Conservation (phyloP, 2,113 vertebrate genomes). For the Clarias gariepinus region DNA sequence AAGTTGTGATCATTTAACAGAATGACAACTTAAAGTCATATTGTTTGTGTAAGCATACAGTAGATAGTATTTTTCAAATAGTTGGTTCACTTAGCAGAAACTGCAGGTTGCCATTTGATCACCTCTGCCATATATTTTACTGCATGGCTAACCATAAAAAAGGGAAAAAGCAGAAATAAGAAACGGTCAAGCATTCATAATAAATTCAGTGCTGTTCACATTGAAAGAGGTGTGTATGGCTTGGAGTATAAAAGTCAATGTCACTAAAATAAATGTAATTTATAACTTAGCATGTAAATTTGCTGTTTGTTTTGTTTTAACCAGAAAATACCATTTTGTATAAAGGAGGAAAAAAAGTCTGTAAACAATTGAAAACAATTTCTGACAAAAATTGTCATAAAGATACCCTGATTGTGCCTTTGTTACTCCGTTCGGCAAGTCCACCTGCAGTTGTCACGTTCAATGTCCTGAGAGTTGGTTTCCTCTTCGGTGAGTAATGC, state of each 20-base stretch:
- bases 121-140: background rate
- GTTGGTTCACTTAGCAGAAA: background rate
- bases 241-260: background rate
- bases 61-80: background rate
- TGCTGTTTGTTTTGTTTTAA: background rate
- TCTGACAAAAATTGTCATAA: constrained; percentile 19
- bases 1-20: too few relatives aligned
- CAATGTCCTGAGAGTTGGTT: constrained; percentile 24
- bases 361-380: constrained; percentile 5
- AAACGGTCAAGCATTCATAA: too few relatives aligned
- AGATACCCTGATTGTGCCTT: constrained; percentile 13
- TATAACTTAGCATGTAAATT: background rate
- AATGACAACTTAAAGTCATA: too few relatives aligned
- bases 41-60: too few relatives aligned
- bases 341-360: background rate
- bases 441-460: constrained; percentile 45
- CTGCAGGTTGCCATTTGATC: background rate
- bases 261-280: background rate
- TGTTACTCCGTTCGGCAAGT: constrained; percentile 28
- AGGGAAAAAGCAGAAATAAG: background rate
- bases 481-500: constrained; percentile 51
- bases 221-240: background rate
- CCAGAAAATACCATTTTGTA: background rate
- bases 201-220: background rate
- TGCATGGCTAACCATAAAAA: background rate